phyloP scores from a whole-genome alignment of 2,888 invertebrate genomes.

The Apamea monoglypha region DNA sequence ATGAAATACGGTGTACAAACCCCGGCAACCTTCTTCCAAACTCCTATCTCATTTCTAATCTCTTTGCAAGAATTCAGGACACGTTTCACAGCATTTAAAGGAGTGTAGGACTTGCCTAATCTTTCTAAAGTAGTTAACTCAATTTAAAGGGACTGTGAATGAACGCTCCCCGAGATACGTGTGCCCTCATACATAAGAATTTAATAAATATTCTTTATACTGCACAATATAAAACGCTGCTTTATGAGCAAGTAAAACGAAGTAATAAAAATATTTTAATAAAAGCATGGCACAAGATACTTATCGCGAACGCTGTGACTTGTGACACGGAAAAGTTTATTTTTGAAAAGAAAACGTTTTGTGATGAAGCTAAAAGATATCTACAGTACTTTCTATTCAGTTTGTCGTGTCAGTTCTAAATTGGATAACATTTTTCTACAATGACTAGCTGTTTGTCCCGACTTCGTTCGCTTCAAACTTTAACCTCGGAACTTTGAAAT shows the following conservation, averaged over 20 bases:
- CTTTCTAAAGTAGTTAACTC: constrained; percentile 70
- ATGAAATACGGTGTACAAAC: constrained; percentile 27
- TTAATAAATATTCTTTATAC: constrained; percentile 55
- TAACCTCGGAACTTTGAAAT: neutral
- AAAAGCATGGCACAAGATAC: constrained; percentile 46
- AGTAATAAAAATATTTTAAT: constrained; percentile 58
- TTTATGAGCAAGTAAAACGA: constrained; percentile 46
- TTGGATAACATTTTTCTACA: constrained; percentile 16
- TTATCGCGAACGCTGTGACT: constrained; percentile 44
- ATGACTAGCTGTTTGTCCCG: neutral
- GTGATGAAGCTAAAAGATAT: constrained; percentile 49
- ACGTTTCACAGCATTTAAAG: constrained; percentile 68
- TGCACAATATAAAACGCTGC: constrained; percentile 12
- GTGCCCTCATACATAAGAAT: constrained; percentile 58
- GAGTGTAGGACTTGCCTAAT: constrained; percentile 66
- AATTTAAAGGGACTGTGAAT: constrained; percentile 60
- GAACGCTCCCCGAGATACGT: constrained; percentile 50
- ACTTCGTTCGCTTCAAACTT: neutral
- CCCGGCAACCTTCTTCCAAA: constrained; percentile 43
- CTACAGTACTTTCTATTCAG: constrained; percentile 26
- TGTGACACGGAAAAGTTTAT: constrained; percentile 47
- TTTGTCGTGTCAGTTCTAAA: constrained; percentile 17
- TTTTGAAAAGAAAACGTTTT: constrained; percentile 46
- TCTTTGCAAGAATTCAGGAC: constrained; percentile 65
- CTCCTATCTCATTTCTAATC: constrained; percentile 66